Conservation (phyloP, 2,888 invertebrate species). For the Athrips mouffetella region DNA sequence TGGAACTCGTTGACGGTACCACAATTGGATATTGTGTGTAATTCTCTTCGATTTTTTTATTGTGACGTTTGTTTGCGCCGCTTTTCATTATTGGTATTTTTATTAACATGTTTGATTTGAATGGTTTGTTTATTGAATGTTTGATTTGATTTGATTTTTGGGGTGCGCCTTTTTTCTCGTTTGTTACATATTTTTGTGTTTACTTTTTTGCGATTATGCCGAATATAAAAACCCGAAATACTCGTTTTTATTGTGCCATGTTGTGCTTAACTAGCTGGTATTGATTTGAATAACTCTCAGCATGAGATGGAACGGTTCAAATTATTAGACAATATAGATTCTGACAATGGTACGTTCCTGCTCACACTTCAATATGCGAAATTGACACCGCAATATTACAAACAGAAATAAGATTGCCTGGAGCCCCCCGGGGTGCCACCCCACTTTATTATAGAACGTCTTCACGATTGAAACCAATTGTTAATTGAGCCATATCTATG, state of each 20-base stretch:
- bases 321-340: constrained; percentile 62
- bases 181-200: constrained; percentile 26
- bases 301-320: constrained; percentile 36
- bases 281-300: neutral
- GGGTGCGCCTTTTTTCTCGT: constrained; percentile 29
- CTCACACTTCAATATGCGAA: constrained; percentile 75
- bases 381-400: constrained; percentile 78
- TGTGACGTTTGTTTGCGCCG: constrained; percentile 48
- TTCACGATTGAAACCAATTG: constrained; percentile 78
- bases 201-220: constrained; percentile 11
- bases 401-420: constrained; percentile 76
- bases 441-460: constrained; percentile 74
- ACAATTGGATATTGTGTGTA: constrained; percentile 68
- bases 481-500: constrained; percentile 79
- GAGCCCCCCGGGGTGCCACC: constrained; percentile 44
- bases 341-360: constrained; percentile 59
- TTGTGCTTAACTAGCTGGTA: neutral
- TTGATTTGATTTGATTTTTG: constrained; percentile 32
- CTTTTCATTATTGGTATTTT: constrained; percentile 46
- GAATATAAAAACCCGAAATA: too few relatives aligned
- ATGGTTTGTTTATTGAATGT: constrained; percentile 33
- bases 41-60: constrained; percentile 51
- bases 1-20: constrained; percentile 58
- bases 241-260: too few relatives aligned
- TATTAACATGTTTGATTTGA: constrained; percentile 38